These are phyloP conservation scores for Trogon surrucura DNA, from an alignment of 2,113 vertebrate genomes.

Conservation along the genomic window DNA sequence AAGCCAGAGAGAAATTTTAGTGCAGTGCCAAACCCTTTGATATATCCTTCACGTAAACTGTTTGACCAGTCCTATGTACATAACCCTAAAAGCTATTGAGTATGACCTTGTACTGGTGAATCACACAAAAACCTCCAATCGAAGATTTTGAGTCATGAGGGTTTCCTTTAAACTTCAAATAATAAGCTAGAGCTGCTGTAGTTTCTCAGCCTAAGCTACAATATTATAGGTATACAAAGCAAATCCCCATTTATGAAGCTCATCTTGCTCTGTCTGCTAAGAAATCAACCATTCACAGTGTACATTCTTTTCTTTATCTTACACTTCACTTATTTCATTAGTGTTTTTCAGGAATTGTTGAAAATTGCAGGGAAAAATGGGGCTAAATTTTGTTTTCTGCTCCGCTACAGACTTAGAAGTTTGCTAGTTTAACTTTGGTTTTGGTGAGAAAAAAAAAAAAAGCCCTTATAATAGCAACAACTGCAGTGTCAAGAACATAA, in stretches of 20 bases:
- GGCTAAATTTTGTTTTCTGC: not conserved
- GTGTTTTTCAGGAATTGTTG: not conserved
- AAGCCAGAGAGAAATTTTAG: not conserved
- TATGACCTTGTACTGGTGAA: not conserved
- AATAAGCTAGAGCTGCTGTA: not conserved
- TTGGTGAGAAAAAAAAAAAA: not conserved
- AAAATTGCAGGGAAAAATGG: not conserved
- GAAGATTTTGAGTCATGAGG: not conserved
- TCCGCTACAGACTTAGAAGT: not conserved
- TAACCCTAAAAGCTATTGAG: not conserved
- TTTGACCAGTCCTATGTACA: not conserved
- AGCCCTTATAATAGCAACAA: not conserved
- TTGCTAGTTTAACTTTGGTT: not conserved
- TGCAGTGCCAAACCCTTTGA: not conserved
- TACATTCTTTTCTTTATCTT: not conserved
- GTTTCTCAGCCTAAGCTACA: not conserved
- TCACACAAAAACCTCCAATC: not conserved
- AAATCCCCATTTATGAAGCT: not conserved
- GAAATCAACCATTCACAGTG: not conserved
- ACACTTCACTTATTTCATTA: not conserved
- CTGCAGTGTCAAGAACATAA: not conserved
- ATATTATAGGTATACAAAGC: not conserved
- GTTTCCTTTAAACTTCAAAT: not conserved
- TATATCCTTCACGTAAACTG: not conserved
- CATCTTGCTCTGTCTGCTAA: not conserved